Percentiles rank a stretch among this genome's conserved stretches.
These are phyloP conservation scores for Iguana delicatissima DNA, from an alignment of 2,797 vertebrate genomes.

Conservation along the genomic window DNA sequence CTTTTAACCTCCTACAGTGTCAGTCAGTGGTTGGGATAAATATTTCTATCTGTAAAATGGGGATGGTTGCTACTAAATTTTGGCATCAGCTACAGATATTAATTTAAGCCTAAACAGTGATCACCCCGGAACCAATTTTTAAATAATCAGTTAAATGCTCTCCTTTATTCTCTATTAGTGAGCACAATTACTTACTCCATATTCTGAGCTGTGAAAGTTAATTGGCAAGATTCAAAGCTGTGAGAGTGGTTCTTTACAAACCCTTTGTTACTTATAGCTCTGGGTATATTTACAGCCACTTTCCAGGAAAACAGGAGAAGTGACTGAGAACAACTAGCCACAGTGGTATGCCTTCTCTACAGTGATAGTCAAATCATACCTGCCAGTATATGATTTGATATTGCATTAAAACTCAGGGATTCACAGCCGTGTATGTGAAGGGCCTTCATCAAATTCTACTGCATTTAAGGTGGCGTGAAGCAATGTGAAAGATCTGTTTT, in stretches of 20 bases:
- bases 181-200: background rate
- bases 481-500: background rate
- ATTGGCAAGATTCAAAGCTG: background rate
- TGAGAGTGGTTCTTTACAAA: background rate
- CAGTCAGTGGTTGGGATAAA: background rate
- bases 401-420: background rate
- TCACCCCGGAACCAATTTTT: background rate
- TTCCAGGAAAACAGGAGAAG: background rate
- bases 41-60: constrained; percentile 13
- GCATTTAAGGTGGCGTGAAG: background rate
- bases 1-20: background rate
- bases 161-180: background rate
- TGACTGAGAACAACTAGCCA: background rate
- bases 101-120: background rate
- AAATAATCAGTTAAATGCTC: background rate
- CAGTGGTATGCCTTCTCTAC: background rate
- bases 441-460: background rate
- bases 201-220: background rate
- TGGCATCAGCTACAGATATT: background rate
- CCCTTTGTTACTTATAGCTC: background rate
- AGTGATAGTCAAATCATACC: background rate
- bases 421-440: background rate
- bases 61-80: background rate
- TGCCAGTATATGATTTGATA: background rate
- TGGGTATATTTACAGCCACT: background rate